Evolutionary conservation across 2,113 vertebrate genomes (phyloP), one percentile per base, ranked within the genome.

Genomic region (Pseudorasbora parva): DNA sequence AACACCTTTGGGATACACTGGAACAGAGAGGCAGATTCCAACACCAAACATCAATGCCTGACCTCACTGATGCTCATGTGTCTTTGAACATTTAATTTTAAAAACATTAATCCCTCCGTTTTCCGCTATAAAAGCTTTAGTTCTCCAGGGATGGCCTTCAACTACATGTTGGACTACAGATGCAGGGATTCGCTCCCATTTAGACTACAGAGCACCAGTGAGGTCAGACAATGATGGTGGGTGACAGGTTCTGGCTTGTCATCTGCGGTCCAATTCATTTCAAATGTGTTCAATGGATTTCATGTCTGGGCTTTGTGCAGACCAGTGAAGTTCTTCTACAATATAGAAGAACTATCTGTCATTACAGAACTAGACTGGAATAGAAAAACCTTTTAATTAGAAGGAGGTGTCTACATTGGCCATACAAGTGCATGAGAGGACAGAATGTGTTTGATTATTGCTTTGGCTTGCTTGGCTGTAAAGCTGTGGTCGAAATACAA

Each of bases 41-140:
- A 45, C 68, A 23, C 21, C 21, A 45, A 71, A 71, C 68, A 72
- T 51, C 72, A 51, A 15, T 74, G 72, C 47, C 43, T 74, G 72
- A 74, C 72, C 72, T 74, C 47, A 8, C 41, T 47, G 45, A 47
- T 47, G 23, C 72, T 30, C 72, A 37, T 68, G 64, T 41, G 33
- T 68, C 64, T 74, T 51, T 74, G 47, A 74, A 51, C 72, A 19
- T 74, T 74, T 74, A 27, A 74, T 74, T 51, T 74, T 1, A 49
- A 74, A 74, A 49, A 10, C 45, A 51, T 51, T 19, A 74, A 51
- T 74, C 72, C 72, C 25, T 51, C 47, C 25, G 0, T 30, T 49
- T 74, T 15, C 47, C 21, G 47, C 47, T 27, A 5, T 27, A 51
- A 74, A 74, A 51, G 72, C 72, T 51, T 49, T 51, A 51, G 47